phyloP scores from a whole-genome alignment of 2,797 vertebrate genomes.

The Aeoliscus strigatus region DNA sequence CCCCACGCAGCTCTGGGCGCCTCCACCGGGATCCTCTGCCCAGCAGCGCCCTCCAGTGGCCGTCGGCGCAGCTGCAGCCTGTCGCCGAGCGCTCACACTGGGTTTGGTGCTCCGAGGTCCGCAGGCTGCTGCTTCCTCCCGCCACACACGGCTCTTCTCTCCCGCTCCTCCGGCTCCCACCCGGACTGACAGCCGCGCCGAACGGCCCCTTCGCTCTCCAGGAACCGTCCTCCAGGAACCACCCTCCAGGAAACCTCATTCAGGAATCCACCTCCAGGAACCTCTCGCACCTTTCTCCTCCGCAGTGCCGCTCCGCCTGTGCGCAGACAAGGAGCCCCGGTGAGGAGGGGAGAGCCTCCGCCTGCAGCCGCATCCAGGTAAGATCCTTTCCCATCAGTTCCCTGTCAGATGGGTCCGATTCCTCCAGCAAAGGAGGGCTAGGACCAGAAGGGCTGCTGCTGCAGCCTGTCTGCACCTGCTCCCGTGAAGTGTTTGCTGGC shows the following conservation, averaged over 20 bases:
- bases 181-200: constrained; percentile 8
- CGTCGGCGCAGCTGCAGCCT: constrained; percentile 29
- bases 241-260: constrained; percentile 26
- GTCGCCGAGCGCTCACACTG: constrained; percentile 41
- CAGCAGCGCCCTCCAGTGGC: constrained; percentile 51
- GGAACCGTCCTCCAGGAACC: constrained; percentile 36
- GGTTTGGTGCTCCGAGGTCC: constrained; percentile 49
- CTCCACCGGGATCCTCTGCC: constrained; percentile 7
- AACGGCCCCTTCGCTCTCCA: constrained; percentile 18
- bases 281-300: constrained; percentile 7
- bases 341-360: constrained; percentile 13
- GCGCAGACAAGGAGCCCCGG: constrained; percentile 22
- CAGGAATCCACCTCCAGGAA: constrained; percentile 27
- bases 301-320: constrained; percentile 5
- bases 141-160: constrained; percentile 14
- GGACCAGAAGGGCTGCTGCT: too few species aligned
- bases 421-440: constrained; percentile 3
- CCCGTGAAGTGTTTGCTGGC: constrained; percentile 13
- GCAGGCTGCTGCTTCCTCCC: constrained; percentile 35
- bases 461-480: constrained; percentile 44
- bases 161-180: constrained; percentile 2
- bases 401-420: constrained; percentile 3
- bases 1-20: too few species aligned
- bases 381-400: constrained; percentile 28
- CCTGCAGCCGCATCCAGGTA: constrained; percentile 49